Percentiles rank a stretch among this genome's conserved stretches.
These are phyloP conservation scores for Cerastis leucographa DNA, from an alignment of 2,888 invertebrate genomes.

Conservation along the genomic window DNA sequence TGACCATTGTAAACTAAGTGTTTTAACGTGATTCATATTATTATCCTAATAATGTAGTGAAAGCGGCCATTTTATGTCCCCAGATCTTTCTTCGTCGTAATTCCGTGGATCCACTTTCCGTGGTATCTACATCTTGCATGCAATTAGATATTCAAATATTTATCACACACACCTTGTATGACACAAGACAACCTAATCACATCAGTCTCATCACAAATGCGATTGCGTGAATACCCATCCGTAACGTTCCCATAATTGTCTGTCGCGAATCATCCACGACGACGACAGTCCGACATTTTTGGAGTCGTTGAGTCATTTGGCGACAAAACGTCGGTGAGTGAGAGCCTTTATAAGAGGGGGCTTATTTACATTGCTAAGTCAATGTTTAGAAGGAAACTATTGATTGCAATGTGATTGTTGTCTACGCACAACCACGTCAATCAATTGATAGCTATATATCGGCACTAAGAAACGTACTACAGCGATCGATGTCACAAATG, in stretches of 20 bases:
- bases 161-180: not conserved
- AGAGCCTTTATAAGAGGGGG: slow-evolving; percentile 24
- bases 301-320: slow-evolving; percentile 39
- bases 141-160: not conserved
- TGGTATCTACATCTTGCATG: too few species aligned
- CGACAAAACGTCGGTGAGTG: slow-evolving; percentile 26
- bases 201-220: not conserved
- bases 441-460: not conserved
- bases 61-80: too few species aligned
- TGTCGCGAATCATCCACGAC: slow-evolving; percentile 33
- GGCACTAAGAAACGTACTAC: too few species aligned
- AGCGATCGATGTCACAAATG: too few species aligned
- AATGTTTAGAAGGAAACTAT: slow-evolving; percentile 39
- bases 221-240: slow-evolving; percentile 5
- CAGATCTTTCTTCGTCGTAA: too few species aligned
- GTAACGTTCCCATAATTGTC: slow-evolving; percentile 13
- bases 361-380: slow-evolving; percentile 46
- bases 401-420: slow-evolving; percentile 48
- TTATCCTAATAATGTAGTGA: too few species aligned
- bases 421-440: slow-evolving; percentile 17
- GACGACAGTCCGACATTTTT: slow-evolving; percentile 20
- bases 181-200: not conserved
- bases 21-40: too few species aligned
- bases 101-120: too few species aligned
- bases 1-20: too few species aligned